Base-by-base conservation (phyloP, 2,113 vertebrate species). In the Oncorhynchus tshawytscha region DNA sequence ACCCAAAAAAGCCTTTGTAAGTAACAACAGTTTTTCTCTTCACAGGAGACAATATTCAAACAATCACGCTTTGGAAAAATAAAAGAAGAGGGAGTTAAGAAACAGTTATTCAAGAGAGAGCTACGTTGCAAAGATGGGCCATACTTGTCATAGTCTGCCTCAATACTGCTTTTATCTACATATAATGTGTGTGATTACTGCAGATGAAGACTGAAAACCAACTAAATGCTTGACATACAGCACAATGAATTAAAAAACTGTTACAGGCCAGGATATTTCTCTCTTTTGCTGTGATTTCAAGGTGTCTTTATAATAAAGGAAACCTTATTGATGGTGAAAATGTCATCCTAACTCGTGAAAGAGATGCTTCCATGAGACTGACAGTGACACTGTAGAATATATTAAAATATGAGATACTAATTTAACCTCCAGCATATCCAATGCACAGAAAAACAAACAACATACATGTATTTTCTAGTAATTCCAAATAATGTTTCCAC, bases 261-360 rank as follows among this genome's bases (percentile, higher is more conserved):
- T 59, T 59, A 54, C n/a, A 31, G 59, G 29, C 51, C 27, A 9
- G n/a, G 4, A 27, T 3, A 12, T 29, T 22, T 13, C 8, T 39
- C 11, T 0, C 7, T 62, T n/a, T n/a, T 8, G 9, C 25, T 24
- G 71, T n/a, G 51, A 39, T 87, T 86, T 74, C 65, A 48, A 67
- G 72, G 70, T 54, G 78, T 85, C 86, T 82, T 71, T 76, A 60
- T 59, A 59, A 77, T 88, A 71, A 54, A 71, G 49, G 48, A 8
- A 39, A 48, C 39, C 15, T 22, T 34, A 48, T 70, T 71, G 22
- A 71, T 29, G 49, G 13, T 54, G 39, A 51, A 51, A 18, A 22
- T 13, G 1, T 8, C 34, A 39, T 70, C 22, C 13, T 22, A 71
- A 6, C 20, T n/a, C 5, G 59, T 9, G 20, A 8, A 60, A 7